phyloP scores from a whole-genome alignment of 2,113 vertebrate genomes.

The Microtus montanus region DNA sequence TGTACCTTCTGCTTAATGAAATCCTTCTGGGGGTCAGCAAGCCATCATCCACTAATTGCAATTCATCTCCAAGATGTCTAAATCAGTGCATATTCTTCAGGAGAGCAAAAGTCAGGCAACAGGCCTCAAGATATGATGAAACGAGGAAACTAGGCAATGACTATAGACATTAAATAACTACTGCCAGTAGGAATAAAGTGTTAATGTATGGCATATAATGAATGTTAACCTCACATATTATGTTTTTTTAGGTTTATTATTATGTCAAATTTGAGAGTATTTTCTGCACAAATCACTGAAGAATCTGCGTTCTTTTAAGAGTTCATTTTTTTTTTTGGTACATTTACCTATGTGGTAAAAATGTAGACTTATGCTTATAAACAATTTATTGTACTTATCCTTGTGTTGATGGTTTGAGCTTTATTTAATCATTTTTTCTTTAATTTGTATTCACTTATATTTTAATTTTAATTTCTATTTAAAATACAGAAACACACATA shows the following conservation, averaged over 20 bases:
- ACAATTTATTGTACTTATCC: not conserved
- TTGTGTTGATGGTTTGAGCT: not conserved
- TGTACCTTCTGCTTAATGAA: slow-evolving; percentile 68
- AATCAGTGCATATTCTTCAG: slow-evolving; percentile 43
- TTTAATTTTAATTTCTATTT: not conserved
- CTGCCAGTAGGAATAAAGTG: not conserved
- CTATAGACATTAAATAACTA: not conserved
- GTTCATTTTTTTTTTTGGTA: not conserved
- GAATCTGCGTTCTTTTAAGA: not conserved
- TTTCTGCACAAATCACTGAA: not conserved
- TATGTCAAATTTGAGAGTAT: not conserved
- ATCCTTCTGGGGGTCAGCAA: slow-evolving; percentile 58
- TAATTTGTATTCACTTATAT: not conserved
- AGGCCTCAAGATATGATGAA: not conserved
- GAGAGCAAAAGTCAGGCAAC: not conserved
- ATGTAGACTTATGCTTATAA: not conserved
- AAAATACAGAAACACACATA: not conserved
- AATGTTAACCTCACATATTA: not conserved
- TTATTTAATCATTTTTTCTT: not conserved
- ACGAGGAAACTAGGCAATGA: not conserved
- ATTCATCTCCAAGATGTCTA: slow-evolving; percentile 55
- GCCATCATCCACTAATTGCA: slow-evolving; percentile 60
- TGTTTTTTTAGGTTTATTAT: not conserved
- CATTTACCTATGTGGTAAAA: not conserved
- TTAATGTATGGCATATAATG: not conserved